Evolutionary conservation across 2,888 invertebrate genomes (phyloP).

Genomic region (Drosophila anceps): DNA sequence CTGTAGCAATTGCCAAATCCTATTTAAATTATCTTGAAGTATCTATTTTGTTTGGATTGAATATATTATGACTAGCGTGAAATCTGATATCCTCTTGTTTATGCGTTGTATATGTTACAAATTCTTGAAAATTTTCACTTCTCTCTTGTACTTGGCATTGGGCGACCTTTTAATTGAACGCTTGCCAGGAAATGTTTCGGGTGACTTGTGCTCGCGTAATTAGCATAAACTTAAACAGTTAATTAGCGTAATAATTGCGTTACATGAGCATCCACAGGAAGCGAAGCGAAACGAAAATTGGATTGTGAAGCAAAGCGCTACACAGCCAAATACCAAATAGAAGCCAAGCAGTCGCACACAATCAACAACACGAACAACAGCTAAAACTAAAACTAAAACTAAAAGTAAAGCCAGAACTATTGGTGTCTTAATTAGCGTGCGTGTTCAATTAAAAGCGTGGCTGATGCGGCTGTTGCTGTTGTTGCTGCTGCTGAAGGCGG

Average conservation of each 20-base stretch:
- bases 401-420: slow-evolving; percentile 71
- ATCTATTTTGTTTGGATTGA: neutral
- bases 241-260: slow-evolving; percentile 79
- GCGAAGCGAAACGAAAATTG: slow-evolving; percentile 39
- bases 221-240: slow-evolving; percentile 78
- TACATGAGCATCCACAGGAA: slow-evolving; percentile 44
- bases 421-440: slow-evolving; percentile 79
- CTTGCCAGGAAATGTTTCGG: slow-evolving; percentile 44
- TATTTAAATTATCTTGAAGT: neutral
- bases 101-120: slow-evolving; percentile 16
- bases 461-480: neutral
- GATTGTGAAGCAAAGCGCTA: slow-evolving; percentile 35
- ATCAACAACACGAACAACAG: slow-evolving; percentile 46
- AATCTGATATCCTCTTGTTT: neutral
- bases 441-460: slow-evolving; percentile 71
- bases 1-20: neutral
- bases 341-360: slow-evolving; percentile 21
- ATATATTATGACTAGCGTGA: neutral
- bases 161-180: slow-evolving; percentile 48
- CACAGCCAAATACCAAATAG: slow-evolving; percentile 10
- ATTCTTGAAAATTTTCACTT: slow-evolving; percentile 17
- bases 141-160: slow-evolving; percentile 9
- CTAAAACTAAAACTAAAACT: slow-evolving; percentile 32
- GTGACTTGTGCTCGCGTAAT: slow-evolving; percentile 54
- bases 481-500: neutral